phyloP scores from a whole-genome alignment of 1,140 invertebrate species.

The Drosophila aff. region DNA sequence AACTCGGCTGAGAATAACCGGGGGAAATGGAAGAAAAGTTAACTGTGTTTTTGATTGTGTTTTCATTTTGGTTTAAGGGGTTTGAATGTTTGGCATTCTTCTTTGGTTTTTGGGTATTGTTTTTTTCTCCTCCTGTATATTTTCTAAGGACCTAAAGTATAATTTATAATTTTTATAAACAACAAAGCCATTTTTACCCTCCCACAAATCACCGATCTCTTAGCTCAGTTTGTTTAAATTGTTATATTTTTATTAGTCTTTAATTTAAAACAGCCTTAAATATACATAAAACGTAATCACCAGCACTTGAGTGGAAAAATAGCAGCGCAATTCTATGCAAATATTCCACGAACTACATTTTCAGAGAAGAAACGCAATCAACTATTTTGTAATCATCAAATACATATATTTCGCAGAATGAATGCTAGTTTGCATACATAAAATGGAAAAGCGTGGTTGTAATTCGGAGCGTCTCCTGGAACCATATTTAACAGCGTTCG shows the following conservation, averaged over 20 bases:
- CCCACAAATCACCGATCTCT: neutral
- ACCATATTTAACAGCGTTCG: too few relatives aligned
- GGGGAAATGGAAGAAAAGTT: constrained; percentile 10
- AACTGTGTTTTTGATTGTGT: constrained; percentile 42
- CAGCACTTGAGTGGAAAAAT: neutral
- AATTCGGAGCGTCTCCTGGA: neutral
- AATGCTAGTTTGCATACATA: neutral
- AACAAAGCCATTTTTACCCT: neutral
- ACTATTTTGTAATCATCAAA: neutral
- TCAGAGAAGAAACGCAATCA: neutral
- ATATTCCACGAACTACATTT: neutral
- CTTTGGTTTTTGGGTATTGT: constrained; percentile 7
- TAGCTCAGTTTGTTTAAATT: neutral
- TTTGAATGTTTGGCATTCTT: constrained; percentile 46
- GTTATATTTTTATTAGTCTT: too few relatives aligned
- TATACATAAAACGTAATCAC: neutral
- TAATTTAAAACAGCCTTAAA: neutral
- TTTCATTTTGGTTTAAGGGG: constrained; percentile 62
- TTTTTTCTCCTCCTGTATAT: constrained; percentile 1
- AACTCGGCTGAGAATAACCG: neutral
- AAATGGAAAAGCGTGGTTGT: neutral
- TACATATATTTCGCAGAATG: neutral
- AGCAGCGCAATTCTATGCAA: neutral
- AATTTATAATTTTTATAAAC: constrained; percentile 7
- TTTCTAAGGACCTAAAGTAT: too few relatives aligned